Evolutionary conservation across 2,113 vertebrate genomes (phyloP).

Genomic region (Uria aalge): DNA sequence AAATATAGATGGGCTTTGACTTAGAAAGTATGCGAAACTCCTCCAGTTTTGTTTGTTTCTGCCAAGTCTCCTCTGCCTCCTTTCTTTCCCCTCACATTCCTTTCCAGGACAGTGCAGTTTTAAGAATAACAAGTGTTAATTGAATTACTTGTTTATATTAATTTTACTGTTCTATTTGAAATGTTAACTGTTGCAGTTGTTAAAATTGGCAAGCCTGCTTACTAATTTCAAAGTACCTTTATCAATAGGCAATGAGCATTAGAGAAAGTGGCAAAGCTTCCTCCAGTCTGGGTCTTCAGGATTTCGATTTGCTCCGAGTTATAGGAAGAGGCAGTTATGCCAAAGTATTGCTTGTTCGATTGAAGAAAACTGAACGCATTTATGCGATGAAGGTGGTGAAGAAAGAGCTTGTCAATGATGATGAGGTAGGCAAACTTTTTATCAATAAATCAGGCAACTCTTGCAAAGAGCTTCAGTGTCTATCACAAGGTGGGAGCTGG

Average conservation of each 20-base stretch:
- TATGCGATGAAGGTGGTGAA: constrained; percentile 99
- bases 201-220: background rate
- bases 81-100: background rate
- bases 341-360: constrained; percentile 92
- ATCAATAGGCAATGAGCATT: constrained; percentile 87
- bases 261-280: constrained; percentile 91
- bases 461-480: background rate
- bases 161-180: background rate
- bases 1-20: background rate
- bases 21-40: background rate
- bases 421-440: constrained; percentile 82
- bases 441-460: background rate
- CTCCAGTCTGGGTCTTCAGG: constrained; percentile 90
- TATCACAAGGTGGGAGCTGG: background rate
- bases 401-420: constrained; percentile 98
- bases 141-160: background rate
- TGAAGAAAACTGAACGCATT: constrained; percentile 97
- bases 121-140: background rate
- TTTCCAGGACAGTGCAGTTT: background rate
- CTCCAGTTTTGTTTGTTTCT: background rate
- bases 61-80: background rate
- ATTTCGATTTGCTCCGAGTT: constrained; percentile 95
- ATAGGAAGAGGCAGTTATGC: constrained; percentile 98
- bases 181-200: background rate
- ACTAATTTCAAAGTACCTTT: background rate